Evolutionary conservation across 2,797 vertebrate genomes (phyloP), one percentile per base, ranked within the genome.

Genomic region (Gadopsis bispinosus): DNA sequence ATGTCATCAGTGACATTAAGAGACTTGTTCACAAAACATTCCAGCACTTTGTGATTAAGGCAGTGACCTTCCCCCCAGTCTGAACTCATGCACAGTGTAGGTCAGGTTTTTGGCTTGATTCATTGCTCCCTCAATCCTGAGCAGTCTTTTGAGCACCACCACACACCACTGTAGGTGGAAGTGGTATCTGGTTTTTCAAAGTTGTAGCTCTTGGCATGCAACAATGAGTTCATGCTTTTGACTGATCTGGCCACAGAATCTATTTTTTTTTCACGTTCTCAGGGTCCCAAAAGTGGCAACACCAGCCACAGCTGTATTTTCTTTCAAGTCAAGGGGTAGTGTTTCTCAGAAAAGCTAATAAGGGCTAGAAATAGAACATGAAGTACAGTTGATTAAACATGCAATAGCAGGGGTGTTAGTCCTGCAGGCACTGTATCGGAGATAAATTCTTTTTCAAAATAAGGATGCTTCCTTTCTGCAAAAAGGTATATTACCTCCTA

Each of bases 11-110:
- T 12, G 33, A 26, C 20, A 26, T 66, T 19, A 20, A 48, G 26
- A 17, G 17, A 20, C 17, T 3, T 51, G 48, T 35, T 33, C 33
- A 17, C n/a, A 4, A 62, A 43, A 45, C 39, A 17, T 22, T 26
- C 43, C 26, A 47, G 20, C 20, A n/a, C 29, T 48, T 65, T 65
- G 31, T 66, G 47, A 51, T 66, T 50, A 35, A 51, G 19, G 54
- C 48, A n/a, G 20, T 19, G 47, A 48, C 19, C 19, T 9, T 48
- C 47, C 8, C 47, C 47, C 19, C 47, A 20, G 47, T n/a, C 20
- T 50, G 19, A 50, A 50, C 19, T 50, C 48, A 50, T n/a, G 48
- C 20, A 37, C 7, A 20, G 5, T 2, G 17, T 63, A 45, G 61
- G 41, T 63, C 61, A 31, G 22, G 51, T 37, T 55, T 56, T 43